Conservation (phyloP, 2,113 vertebrate species). For the Probosciger aterrimus region DNA sequence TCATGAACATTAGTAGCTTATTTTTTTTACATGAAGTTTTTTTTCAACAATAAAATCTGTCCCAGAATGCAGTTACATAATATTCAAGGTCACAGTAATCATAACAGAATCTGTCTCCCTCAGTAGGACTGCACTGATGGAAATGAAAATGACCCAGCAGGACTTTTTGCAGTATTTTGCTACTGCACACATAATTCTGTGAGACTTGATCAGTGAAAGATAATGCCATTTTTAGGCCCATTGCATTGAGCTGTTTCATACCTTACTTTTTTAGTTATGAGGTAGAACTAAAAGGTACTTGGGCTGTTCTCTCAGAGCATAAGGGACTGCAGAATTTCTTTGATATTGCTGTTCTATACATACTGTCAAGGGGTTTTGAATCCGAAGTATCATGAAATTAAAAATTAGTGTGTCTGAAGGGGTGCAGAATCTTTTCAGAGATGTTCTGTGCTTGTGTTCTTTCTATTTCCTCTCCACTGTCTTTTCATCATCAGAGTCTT, state of each 20-base stretch:
- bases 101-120: neutral
- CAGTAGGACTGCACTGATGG: neutral
- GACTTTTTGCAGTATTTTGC: neutral
- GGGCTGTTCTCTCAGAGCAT: neutral
- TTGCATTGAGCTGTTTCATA: neutral
- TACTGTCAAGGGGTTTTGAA: neutral
- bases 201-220: neutral
- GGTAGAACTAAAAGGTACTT: neutral
- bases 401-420: neutral
- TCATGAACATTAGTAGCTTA: constrained; percentile 15
- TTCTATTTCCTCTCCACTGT: neutral
- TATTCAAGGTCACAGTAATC: constrained; percentile 8
- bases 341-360: neutral
- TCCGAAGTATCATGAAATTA: neutral
- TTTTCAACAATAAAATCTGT: neutral
- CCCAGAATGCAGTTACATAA: constrained; percentile 22
- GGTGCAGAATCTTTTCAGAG: neutral
- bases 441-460: neutral
- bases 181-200: neutral
- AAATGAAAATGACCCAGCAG: neutral
- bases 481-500: neutral
- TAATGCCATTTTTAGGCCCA: neutral
- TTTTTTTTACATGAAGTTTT: neutral
- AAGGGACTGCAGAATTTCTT: neutral
- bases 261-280: neutral